Base-by-base conservation (phyloP, 2,113 vertebrate species). In the Cromileptes altivelis region DNA sequence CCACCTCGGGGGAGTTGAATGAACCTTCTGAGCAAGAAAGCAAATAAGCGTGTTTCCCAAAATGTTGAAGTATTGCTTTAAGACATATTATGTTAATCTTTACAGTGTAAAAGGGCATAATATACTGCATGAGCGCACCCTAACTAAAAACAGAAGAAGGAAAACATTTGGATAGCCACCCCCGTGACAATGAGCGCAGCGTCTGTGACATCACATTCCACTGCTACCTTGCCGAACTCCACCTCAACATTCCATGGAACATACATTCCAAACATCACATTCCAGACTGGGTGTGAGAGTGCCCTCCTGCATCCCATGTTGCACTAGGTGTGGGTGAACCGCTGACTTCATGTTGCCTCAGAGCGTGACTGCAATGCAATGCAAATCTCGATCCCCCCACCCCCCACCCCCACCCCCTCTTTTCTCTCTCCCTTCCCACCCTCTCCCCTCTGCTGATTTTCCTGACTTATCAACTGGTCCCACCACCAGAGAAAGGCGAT, bases 201-300 rank as follows among this genome's bases (percentile, higher is more conserved):
- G 27, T 52, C 23, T 4, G 21, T 60, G 55, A 68, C 80, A 55
- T 85, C 50, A 67, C 81, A 69, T 56, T 71, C 58, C 61, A 40
- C 75, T 18, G 3, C 30, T 70, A 81, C 49, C 60, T 50, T 19
- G 45, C 40, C 21, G n/a, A 70, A 40, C 42, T 78, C 64, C 83
- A 56, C 84, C 80, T 74, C 55, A n/a, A 91, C 92, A 94, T 94
- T 93, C 91, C 91, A 90, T 56, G 30, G 57, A 73, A 75, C 88
- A 75, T 86, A 85, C 91, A 91, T 89, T 92, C 91, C 93, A 93
- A 78, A 75, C 90, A 86, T 92, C 85, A 93, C 91, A 90, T 91
- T 92, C 91, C 93, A 91, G 81, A 77, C 68, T 33, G 80, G 84
- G 56, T 80, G 84, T 87, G 84, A 86, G 75, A 82, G 87, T 49